Evolutionary conservation across 2,797 vertebrate genomes (phyloP), one percentile per base, ranked within the genome.

Genomic region (Echiichthys vipera): DNA sequence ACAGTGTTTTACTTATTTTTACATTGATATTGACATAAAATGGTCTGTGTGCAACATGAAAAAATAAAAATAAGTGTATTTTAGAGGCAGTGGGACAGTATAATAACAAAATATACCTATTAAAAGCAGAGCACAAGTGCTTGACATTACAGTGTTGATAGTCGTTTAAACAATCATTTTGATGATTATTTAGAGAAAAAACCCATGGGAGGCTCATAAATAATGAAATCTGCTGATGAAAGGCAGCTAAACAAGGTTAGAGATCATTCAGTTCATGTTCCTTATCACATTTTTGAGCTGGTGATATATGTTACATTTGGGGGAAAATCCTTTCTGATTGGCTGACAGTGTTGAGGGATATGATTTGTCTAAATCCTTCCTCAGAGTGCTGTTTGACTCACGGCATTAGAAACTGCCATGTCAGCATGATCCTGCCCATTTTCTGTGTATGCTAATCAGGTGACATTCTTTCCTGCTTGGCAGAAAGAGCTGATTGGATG

Each of bases 401-500:
- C 0, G 7, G 62, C 50, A 29, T 70, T 37, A 54, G 37, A 66
- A 84, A 84, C 7, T 59, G 83, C 80, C 50, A 34, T 22, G 77
- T 86, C 87, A 91, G 85, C 85, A 54, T 62, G 80, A 76, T 73
- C 80, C 56, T 32, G 68, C 61, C 86, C 57, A 53, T 86, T 86
- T 77, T 73, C 49, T 76, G 51, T 71, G 85, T 90, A 89, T 91
- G 90, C 71, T 88, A 90, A 91, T 91, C 73, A 74, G 73, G 58
- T 80, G 81, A 86, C 77, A 76, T 82, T 86, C 80, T 78, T 83
- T 82, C 56, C 82, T 75, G 73, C 47, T 87, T 93, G 90, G 90
- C 90, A 89, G 65, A 65, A 51, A n/a, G 18, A 80, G 88, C 81
- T 91, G 88, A 92, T 89, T 91, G 91, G 89, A 91, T 91, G 90